phyloP scores from a whole-genome alignment of 2,113 vertebrate species.

The Austrofundulus limnaeus region DNA sequence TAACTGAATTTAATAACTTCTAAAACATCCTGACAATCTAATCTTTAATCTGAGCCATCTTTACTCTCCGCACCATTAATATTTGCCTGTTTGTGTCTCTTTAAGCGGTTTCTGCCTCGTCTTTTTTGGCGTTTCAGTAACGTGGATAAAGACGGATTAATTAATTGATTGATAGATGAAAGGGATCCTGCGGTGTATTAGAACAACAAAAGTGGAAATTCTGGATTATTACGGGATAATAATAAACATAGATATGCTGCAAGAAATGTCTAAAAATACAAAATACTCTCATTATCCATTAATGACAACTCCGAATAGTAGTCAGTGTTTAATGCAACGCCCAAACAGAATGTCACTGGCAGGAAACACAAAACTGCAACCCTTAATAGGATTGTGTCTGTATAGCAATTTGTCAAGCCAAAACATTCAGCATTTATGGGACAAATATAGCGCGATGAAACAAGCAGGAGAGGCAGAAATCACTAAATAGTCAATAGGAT shows the following conservation, averaged over 20 bases:
- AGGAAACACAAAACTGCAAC: slow-evolving; percentile 60
- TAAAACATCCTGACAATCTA: slow-evolving; percentile 1
- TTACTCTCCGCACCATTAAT: no score
- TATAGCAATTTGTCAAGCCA: slow-evolving; percentile 75
- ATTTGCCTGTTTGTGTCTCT: slow-evolving; percentile 9
- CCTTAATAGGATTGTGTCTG: slow-evolving; percentile 74
- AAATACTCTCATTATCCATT: slow-evolving; percentile 67
- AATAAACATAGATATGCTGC: slow-evolving; percentile 45
- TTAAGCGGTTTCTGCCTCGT: slow-evolving; percentile 7
- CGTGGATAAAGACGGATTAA: slow-evolving; percentile 58
- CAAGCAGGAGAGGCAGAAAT: slow-evolving; percentile 67
- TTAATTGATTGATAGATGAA: slow-evolving; percentile 70
- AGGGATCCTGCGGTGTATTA: slow-evolving; percentile 57
- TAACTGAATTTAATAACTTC: no score
- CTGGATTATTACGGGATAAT: slow-evolving; percentile 54
- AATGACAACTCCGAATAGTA: slow-evolving; percentile 69
- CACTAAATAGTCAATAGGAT: slow-evolving; percentile 79
- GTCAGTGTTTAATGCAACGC: slow-evolving; percentile 62
- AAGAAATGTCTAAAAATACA: slow-evolving; percentile 66
- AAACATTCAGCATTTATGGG: slow-evolving; percentile 74
- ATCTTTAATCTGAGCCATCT: slow-evolving; percentile 1
- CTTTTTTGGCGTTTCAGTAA: slow-evolving; percentile 5
- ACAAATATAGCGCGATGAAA: slow-evolving; percentile 76
- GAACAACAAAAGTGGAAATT: slow-evolving; percentile 49
- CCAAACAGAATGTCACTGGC: slow-evolving; percentile 71